Base-by-base conservation (phyloP, 2,113 vertebrate species). In the Oreotragus oreotragus region DNA sequence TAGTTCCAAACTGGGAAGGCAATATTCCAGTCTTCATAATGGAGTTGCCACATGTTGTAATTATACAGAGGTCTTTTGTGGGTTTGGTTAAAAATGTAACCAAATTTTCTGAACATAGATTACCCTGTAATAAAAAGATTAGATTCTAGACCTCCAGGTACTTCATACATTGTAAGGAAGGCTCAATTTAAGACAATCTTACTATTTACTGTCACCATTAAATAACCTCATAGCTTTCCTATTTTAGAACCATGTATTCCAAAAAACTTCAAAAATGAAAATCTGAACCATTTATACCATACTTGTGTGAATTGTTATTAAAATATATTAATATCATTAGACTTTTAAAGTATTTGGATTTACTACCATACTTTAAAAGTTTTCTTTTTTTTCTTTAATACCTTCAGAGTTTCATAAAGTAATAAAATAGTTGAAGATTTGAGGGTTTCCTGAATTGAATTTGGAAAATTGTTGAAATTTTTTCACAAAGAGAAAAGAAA, bases 281-380 rank as follows among this genome's bases (percentile, higher is more conserved):
- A 76, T 92, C 17, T 9, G 7, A 73, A 55, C 30, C 62, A 45
- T 36, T 30, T 79, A 60, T 84, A 16, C 19, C 39, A 53, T n/a
- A 36, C 58, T 14, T 83, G 14, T 60, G 12, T 94, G 27, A 88
- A 19, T 2, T 62, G 28, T 0, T 87, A 21, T 86, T 84, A 33
- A 85, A 96, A 33, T 77, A 49, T n/a, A 4, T 57, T 70, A 92
- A 21, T 64, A 27, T 2, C 86, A 3, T 43, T 90, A 51, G 17
- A 58, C 55, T 96, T 93, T 73, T 27, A 83, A 96, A 93, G 64
- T 93, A 39, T 49, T 95, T 95, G 47, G 60, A 79, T 13, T 33
- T 88, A 33, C 27, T 84, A 27, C 17, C 10, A 36, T 91, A 81
- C 85, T 84, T 96, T 70, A 77, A 57, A 45, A 49, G 33, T 0